phyloP scores from a whole-genome alignment of 1,140 invertebrate species.

The Probaryconus sp. region DNA sequence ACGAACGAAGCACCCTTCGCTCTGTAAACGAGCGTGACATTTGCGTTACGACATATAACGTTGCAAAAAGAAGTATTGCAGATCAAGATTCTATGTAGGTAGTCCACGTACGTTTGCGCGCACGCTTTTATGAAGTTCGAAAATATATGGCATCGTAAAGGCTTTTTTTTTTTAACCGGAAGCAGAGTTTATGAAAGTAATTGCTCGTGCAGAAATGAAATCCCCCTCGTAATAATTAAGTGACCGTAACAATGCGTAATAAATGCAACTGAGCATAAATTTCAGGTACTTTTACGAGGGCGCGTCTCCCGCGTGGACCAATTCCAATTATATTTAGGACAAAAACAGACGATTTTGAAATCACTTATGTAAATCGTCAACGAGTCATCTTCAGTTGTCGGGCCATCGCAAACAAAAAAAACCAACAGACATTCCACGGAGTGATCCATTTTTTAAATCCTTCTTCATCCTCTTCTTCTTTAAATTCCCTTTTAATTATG shows the following conservation, averaged over 20 bases:
- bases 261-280: slow-evolving; percentile 52
- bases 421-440: neutral
- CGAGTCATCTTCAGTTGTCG: neutral
- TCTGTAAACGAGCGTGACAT: too few species aligned
- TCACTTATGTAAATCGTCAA: slow-evolving; percentile 25
- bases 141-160: slow-evolving; percentile 54
- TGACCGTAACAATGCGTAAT: slow-evolving; percentile 55
- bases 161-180: slow-evolving; percentile 53
- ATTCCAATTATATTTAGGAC: slow-evolving; percentile 32
- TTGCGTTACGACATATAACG: too few species aligned
- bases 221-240: slow-evolving; percentile 54
- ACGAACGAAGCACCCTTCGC: too few species aligned
- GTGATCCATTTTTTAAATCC: slow-evolving; percentile 6
- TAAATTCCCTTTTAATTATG: slow-evolving; percentile 17
- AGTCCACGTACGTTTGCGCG: neutral
- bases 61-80: too few species aligned
- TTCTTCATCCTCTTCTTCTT: too few species aligned
- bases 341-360: slow-evolving; percentile 13
- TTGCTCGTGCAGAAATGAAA: slow-evolving; percentile 49
- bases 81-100: too few species aligned
- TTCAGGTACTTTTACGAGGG: slow-evolving; percentile 45
- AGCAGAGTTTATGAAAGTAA: slow-evolving; percentile 54
- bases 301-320: slow-evolving; percentile 18
- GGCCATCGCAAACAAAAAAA: slow-evolving; percentile 1
- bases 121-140: slow-evolving; percentile 43